Evolutionary conservation across 2,113 vertebrate species (phyloP).

Genomic region (Lycaon pictus): DNA sequence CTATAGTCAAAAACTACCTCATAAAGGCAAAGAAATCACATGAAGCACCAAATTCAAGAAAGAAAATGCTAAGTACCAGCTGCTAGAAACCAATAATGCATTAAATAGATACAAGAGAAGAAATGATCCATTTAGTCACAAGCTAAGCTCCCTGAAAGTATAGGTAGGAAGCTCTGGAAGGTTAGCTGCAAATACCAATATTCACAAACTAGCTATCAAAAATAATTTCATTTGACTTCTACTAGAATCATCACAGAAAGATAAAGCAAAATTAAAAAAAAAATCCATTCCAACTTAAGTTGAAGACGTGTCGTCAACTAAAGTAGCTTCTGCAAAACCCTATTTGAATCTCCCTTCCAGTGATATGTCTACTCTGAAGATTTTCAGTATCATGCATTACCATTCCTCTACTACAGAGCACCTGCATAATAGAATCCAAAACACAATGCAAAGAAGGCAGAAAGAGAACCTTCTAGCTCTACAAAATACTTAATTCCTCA

Average conservation of each 20-base stretch:
- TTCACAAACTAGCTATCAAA: constrained; percentile 57
- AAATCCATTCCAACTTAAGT: constrained; percentile 48
- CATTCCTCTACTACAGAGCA: constrained; percentile 19
- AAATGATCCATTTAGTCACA: constrained; percentile 23
- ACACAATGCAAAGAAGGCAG: background rate
- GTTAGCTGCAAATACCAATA: background rate
- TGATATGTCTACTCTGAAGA: constrained; percentile 19
- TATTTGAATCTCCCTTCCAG: constrained; percentile 59
- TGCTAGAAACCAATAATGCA: background rate
- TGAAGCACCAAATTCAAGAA: constrained; percentile 45
- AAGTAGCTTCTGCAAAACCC: constrained; percentile 59
- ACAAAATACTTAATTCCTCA: constrained; percentile 24
- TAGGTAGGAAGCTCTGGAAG: constrained; percentile 17
- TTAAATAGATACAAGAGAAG: constrained; percentile 33
- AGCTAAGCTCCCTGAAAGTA: background rate
- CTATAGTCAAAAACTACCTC: background rate
- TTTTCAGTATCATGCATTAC: constrained; percentile 53
- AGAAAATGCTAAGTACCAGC: constrained; percentile 32
- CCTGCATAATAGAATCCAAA: constrained; percentile 15
- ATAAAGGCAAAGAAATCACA: constrained; percentile 46
- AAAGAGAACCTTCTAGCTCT: background rate
- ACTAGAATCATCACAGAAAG: constrained; percentile 9
- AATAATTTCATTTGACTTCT: constrained; percentile 54
- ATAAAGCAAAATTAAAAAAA: constrained; percentile 44
- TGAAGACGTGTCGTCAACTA: constrained; percentile 62